Conservation (phyloP, 2,797 vertebrate species). For the Chrosomus eos region DNA sequence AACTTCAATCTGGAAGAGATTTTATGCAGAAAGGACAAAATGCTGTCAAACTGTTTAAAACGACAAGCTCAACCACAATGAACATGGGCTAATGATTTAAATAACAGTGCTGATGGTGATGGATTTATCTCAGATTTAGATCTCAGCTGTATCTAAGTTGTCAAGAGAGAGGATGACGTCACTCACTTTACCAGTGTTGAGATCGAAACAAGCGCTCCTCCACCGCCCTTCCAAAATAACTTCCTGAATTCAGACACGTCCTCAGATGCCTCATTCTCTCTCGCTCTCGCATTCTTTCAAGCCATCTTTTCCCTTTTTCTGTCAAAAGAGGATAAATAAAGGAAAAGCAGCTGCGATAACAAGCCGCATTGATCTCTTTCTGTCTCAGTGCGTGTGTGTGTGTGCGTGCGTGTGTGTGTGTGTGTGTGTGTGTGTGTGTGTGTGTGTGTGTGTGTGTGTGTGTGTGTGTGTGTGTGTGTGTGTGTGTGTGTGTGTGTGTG, state of each 20-base stretch:
- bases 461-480: constrained; percentile 1
- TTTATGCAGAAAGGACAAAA: not conserved
- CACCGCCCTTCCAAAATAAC: constrained; percentile 21
- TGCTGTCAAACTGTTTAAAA: not conserved
- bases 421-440: not conserved
- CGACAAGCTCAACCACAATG: not conserved
- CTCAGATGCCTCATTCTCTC: constrained; percentile 42
- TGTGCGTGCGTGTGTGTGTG: constrained; percentile 3
- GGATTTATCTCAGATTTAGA: not conserved
- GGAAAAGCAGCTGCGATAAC: constrained; percentile 46
- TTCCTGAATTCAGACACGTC: constrained; percentile 45
- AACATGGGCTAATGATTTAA: not conserved
- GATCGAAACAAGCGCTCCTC: constrained; percentile 35
- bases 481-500: constrained; percentile 1
- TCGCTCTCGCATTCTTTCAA: constrained; percentile 37
- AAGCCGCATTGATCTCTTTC: constrained; percentile 46
- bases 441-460: constrained; percentile 1
- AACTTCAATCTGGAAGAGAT: not conserved
- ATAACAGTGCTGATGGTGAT: not conserved
- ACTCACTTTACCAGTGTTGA: constrained; percentile 8
- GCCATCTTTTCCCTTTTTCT: constrained; percentile 26
- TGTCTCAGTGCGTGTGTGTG: constrained; percentile 12
- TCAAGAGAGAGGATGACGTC: constrained; percentile 15
- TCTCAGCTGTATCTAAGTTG: constrained; percentile 13
- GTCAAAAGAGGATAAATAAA: constrained; percentile 46